These are phyloP conservation scores for Lithophane leautieri DNA, from an alignment of 2,888 invertebrate species.

Conservation along the genomic window DNA sequence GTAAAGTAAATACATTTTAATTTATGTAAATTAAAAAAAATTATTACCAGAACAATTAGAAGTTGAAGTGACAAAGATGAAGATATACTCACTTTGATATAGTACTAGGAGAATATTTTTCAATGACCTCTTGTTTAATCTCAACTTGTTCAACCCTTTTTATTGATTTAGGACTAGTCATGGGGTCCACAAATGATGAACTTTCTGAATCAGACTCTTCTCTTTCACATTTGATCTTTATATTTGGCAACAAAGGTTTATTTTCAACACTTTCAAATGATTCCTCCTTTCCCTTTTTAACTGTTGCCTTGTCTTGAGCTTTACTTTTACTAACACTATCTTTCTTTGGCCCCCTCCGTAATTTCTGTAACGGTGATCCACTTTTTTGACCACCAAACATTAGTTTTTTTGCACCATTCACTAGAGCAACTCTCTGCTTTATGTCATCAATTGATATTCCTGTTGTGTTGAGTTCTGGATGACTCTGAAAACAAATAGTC, in stretches of 20 bases:
- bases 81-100: constrained; percentile 75
- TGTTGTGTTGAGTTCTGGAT: constrained; percentile 94
- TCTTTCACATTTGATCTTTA: constrained; percentile 85
- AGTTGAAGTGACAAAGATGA: neutral
- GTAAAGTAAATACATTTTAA: constrained; percentile 63
- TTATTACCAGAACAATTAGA: neutral
- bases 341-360: constrained; percentile 81
- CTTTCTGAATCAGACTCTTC: constrained; percentile 88
- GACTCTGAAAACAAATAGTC: constrained; percentile 88
- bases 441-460: constrained; percentile 93
- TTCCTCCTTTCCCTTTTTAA: constrained; percentile 83
- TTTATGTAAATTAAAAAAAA: neutral
- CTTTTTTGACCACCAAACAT: constrained; percentile 86
- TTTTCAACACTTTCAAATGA: constrained; percentile 76
- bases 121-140: constrained; percentile 83
- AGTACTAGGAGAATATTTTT: constrained; percentile 76
- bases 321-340: constrained; percentile 74
- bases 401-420: constrained; percentile 88
- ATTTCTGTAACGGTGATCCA: constrained; percentile 78
- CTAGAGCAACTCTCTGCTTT: constrained; percentile 88
- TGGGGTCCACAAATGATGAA: constrained; percentile 85
- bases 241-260: constrained; percentile 83
- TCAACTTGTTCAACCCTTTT: constrained; percentile 83
- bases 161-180: constrained; percentile 83
- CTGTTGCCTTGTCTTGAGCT: constrained; percentile 71